Evolutionary conservation across 2,797 vertebrate genomes (phyloP), one percentile per base, ranked within the genome.

Genomic region (Dendrocincla fuliginosa): DNA sequence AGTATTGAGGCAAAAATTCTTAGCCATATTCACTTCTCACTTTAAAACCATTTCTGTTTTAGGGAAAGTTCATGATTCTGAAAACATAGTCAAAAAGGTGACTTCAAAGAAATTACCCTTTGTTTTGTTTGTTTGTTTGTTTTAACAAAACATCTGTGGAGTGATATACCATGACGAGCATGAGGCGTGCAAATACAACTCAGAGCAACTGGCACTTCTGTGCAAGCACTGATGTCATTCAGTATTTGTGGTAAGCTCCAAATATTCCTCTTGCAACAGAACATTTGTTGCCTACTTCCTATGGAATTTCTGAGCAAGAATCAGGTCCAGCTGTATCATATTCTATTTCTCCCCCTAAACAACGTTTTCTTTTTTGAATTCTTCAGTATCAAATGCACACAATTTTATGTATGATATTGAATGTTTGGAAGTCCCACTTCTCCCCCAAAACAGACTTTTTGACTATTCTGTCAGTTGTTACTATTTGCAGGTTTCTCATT

Each of bases 221-320:
- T 91, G 41, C 91, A 53, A 82, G 74, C 81, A 64, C 42, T 91
- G 90, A 90, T 89, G 91, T 95, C 83, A 90, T 82, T 60, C 13
- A 64, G 68, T 12, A 92, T 89, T 96, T 94, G 93, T 82, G 88
- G 87, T 95, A 96, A 91, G 74, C 87, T 83, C 74, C 81, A 91
- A 88, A 80, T 89, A 89, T 74, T 91, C 46, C 60, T 89, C 71
- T 80, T 83, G 70, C 59, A 84, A 71, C 60, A 91, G 49, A 93
- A 92, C 85, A 93, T 93, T 95, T 95, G 77, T 83, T 91, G 64
- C 77, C 74, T 87, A 57, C 80, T 82, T 95, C 80, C 74, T 69
- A 20, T 16, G 91, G 93, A 89, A 95, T 94, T 87, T 93, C 49
- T 80, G 60, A 90, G 64, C 70, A 64, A 35, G 56, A 91, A 63